Percentiles rank a stretch among this genome's conserved stretches.
phyloP scores from a whole-genome alignment of 2,113 vertebrate genomes.

The Plestiodon gilberti region DNA sequence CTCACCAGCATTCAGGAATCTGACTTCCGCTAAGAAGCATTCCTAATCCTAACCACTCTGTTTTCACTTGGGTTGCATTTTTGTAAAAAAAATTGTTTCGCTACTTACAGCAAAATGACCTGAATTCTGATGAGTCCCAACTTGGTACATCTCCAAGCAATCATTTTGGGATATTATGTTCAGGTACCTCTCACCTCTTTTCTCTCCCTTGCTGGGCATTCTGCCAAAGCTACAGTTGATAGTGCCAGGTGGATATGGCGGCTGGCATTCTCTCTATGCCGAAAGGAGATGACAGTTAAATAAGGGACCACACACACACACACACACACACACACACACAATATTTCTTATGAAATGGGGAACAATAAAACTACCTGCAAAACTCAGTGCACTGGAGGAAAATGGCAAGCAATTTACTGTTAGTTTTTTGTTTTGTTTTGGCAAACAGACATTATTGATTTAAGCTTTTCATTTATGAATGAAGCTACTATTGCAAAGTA shows the following conservation, averaged over 20 bases:
- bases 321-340: background rate
- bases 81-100: background rate
- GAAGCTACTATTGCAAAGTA: background rate
- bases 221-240: slow-evolving; percentile 43
- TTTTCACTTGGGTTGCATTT: background rate
- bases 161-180: slow-evolving; percentile 17
- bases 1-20: background rate
- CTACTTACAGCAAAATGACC: slow-evolving; percentile 18
- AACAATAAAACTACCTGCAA: slow-evolving; percentile 6
- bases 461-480: background rate
- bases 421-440: background rate
- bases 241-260: slow-evolving; percentile 5
- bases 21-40: slow-evolving; percentile 10
- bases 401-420: slow-evolving; percentile 23
- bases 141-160: slow-evolving; percentile 39
- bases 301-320: background rate
- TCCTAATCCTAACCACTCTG: slow-evolving; percentile 2
- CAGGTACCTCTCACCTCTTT: background rate
- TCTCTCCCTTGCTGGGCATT: slow-evolving; percentile 28
- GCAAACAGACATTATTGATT: background rate
- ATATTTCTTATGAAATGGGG: slow-evolving; percentile 12
- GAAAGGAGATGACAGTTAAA: slow-evolving; percentile 30
- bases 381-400: background rate
- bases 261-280: slow-evolving; percentile 4
- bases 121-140: slow-evolving; percentile 41